phyloP scores from a whole-genome alignment of 2,113 vertebrate genomes.

The Ophiodon elongatus region DNA sequence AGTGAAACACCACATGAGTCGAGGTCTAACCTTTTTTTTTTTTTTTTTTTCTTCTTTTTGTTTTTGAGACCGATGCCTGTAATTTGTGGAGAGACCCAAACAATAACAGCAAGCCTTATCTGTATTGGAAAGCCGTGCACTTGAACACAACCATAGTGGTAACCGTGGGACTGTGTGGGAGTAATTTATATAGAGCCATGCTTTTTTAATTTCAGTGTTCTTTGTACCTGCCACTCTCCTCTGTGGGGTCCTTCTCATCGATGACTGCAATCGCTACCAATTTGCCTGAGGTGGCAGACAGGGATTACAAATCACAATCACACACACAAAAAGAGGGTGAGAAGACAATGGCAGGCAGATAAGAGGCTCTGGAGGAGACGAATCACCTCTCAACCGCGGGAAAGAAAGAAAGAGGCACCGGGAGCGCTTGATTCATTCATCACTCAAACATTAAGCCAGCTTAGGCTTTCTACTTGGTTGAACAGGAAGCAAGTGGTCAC shows the following conservation, averaged over 20 bases:
- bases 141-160: conserved; percentile 28
- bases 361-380: conserved; percentile 51
- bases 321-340: conserved; percentile 21
- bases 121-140: conserved; percentile 56
- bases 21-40: conserved; percentile 25
- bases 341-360: conserved; percentile 55
- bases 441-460: conserved; percentile 49
- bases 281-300: conserved; percentile 89
- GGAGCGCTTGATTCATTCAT: conserved; percentile 50
- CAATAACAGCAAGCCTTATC: conserved; percentile 66
- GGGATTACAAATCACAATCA: conserved; percentile 65
- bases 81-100: conserved; percentile 70
- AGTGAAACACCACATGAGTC: conserved; percentile 63
- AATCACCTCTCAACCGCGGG: conserved; percentile 33
- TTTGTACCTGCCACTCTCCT: conserved; percentile 91
- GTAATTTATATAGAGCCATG: conserved; percentile 41
- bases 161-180: conserved; percentile 39
- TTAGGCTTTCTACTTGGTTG: conserved; percentile 41
- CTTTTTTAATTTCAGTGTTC: conserved; percentile 54
- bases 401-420: conserved; percentile 12
- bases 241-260: conserved; percentile 92
- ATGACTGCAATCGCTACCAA: conserved; percentile 94
- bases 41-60: background rate
- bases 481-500: conserved; percentile 66
- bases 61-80: conserved; percentile 24